Base-by-base conservation (phyloP, 2,888 invertebrate species). In the Xestia c-nigrum region DNA sequence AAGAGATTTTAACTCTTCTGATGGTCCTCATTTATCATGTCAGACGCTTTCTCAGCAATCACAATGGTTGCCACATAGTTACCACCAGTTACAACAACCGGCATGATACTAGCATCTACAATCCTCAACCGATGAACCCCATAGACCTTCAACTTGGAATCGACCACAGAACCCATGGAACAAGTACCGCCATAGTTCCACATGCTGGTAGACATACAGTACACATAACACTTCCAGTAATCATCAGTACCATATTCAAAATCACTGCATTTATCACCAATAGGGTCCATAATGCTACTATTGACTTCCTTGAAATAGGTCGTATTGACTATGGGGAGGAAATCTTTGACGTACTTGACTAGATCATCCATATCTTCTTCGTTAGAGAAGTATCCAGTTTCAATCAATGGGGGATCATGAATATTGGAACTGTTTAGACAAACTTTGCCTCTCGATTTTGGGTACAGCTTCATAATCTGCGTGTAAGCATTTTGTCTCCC, bases 371-470 rank as follows among this genome's bases (percentile, higher is more conserved):
- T 72, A 74, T 93, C 92, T 46, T 78, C 68, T 38, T 85, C 72
- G 21, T 87, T 78, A 4, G 89, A 83, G 57, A 86, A 91, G n/a
- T 82, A 81, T 1, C 88, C 87, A n/a, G 85, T 85, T 38, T 85
- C 75, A 6, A 92, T 85, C 6, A 90, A 77, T 5, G 91, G 91
- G 0, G 85, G 61, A 38, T 90, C 90, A 12, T 72, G 63, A 21
- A 90, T 89, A 59, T 91, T 72, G 4, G 46, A 59, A 52, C 89
- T 91, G 1, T 85, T 75, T 46, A 92, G 61, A 14, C 65, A 38
- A 5, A 93, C 77, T 5, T 78, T 80, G 0, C 92, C 93, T 43
- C 89, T 77, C 3, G 92, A 90, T 76, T 88, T 89, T 0, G 91
- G 89, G 40, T 89, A 81, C 4, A 91, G 66, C 21, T 88, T 78